Base-by-base conservation (phyloP, 2,113 vertebrate genomes). In the Mixornis gularis region DNA sequence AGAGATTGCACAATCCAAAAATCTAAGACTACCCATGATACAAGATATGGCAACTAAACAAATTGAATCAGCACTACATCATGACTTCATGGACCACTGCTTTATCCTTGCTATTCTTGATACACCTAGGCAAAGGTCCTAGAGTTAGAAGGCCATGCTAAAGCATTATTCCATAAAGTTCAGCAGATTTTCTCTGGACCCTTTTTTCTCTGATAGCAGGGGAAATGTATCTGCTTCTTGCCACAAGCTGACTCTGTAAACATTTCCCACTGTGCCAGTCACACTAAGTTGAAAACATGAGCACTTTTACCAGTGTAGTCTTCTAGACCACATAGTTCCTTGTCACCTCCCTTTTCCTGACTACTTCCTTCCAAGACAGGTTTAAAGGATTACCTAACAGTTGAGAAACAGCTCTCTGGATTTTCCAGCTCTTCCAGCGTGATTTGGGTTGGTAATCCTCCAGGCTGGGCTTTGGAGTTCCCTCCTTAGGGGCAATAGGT, bases 101-200 rank as follows among this genome's bases (percentile, higher is more conserved):
- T 70, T 85, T 62, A 72, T 52, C 29, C 46, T 30, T 62, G 26
- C 30, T 51, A 1, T 20, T 89, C 43, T 32, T 36, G 49, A n/a
- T 9, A 60, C 14, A 26, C 7, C 26, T 8, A 55, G 81, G 74
- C n/a, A 60, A 59, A 52, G 55, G 59, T 49, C 49, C 52, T n/a
- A 12, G 62, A 56, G 44, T 70, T 13, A 63, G 69, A 51, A 72
- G 19, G 34, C 59, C 48, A 32, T 1, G 4, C 51, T 77, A 87
- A 85, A 93, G 85, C 88, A 76, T 52, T 27, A 43, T 27, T 80
- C 84, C 90, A 79, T 27, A 49, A 85, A 29, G 68, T 55, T 94
- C 92, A 85, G 88, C 82, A 95, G 91, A 60, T 71, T 53, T 89
- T 51, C 58, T 83, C 76, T 38, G 59, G 79, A 64, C 63, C 55